phyloP scores from a whole-genome alignment of 2,113 vertebrate genomes.

The Microtus pennsylvanicus region DNA sequence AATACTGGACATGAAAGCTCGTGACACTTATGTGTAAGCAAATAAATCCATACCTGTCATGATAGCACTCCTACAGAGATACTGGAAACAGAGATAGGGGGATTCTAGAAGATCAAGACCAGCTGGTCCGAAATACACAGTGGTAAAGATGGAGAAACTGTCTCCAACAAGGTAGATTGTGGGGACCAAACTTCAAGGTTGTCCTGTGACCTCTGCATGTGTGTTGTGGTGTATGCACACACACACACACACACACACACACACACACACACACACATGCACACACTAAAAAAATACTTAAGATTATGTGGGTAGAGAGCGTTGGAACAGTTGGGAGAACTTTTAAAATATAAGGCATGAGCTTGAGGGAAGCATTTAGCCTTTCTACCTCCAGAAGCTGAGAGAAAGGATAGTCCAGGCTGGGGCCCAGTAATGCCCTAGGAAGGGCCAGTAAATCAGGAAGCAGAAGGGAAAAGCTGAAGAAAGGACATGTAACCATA shows the following conservation, averaged over 20 bases:
- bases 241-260: neutral
- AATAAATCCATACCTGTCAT: neutral
- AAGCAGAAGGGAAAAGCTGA: neutral
- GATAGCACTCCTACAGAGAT: too few species aligned
- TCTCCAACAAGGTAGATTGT: neutral
- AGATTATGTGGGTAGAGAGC: neutral
- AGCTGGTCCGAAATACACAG: neutral
- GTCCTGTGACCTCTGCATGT: neutral
- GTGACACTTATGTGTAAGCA: neutral
- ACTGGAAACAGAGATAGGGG: neutral
- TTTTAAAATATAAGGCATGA: neutral
- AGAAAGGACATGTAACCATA: neutral
- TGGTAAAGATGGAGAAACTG: neutral
- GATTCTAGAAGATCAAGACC: neutral
- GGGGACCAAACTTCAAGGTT: neutral
- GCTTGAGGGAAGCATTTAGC: neutral
- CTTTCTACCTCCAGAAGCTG: neutral
- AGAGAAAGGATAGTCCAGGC: neutral
- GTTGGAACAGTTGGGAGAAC: neutral
- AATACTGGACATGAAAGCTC: too few species aligned
- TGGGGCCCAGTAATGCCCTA: fast-evolving
- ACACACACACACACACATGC: neutral
- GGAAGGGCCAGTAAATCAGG: neutral
- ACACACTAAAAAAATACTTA: neutral
- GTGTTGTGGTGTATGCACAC: neutral